phyloP scores from a whole-genome alignment of 2,797 vertebrate genomes.

The Hypotaenidia okinawae region DNA sequence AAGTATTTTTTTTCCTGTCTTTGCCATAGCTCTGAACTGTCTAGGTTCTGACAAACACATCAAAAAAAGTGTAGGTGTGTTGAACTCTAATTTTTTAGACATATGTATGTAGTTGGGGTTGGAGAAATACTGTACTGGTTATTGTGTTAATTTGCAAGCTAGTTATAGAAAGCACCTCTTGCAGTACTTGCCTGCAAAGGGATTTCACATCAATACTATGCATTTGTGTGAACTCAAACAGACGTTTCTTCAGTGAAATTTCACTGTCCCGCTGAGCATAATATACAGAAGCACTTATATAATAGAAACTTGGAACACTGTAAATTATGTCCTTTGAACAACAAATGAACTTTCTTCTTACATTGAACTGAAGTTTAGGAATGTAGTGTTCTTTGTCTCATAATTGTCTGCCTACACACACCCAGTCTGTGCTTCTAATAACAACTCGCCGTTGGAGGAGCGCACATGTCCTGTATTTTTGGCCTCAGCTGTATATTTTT shows the following conservation, averaged over 20 bases:
- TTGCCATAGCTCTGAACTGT: not conserved
- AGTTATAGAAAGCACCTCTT: not conserved
- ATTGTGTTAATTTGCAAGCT: not conserved
- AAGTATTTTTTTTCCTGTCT: not conserved
- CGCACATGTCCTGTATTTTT: constrained; percentile 32
- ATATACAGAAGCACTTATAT: constrained; percentile 62
- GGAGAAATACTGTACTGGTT: not conserved
- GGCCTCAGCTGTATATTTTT: constrained; percentile 41
- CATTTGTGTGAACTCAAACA: constrained; percentile 56
- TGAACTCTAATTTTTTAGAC: constrained; percentile 21
- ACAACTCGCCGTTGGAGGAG: not conserved
- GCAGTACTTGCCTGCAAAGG: not conserved
- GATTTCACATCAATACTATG: constrained; percentile 33
- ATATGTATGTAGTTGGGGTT: not conserved
- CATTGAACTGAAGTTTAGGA: constrained; percentile 53
- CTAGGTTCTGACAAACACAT: not conserved
- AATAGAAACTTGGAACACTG: constrained; percentile 69
- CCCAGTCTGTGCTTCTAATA: constrained; percentile 39
- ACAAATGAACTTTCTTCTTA: constrained; percentile 69
- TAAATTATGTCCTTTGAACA: constrained; percentile 70
- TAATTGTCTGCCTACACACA: constrained; percentile 54
- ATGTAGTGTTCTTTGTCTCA: constrained; percentile 62
- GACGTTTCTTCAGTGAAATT: constrained; percentile 66
- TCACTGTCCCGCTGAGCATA: constrained; percentile 57
- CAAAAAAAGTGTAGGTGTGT: not conserved